These are phyloP conservation scores for Phoebastria nigripes DNA, from an alignment of 2,797 vertebrate species.

Conservation along the genomic window DNA sequence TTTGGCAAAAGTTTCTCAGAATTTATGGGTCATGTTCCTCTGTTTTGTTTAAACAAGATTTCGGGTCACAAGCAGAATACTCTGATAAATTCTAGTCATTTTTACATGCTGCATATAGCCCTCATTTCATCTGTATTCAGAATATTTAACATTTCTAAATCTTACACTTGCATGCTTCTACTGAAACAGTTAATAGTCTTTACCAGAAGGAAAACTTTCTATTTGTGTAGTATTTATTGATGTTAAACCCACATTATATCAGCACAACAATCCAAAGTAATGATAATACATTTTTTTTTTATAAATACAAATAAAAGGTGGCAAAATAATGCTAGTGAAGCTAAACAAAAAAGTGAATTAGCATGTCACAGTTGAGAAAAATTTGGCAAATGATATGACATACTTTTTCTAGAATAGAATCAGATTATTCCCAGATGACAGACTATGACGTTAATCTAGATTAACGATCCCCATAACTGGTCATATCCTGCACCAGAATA, in stretches of 20 bases:
- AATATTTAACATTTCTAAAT: background rate
- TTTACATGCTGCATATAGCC: background rate
- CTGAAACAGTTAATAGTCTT: conserved; percentile 37
- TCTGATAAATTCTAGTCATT: background rate
- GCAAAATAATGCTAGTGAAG: conserved; percentile 78
- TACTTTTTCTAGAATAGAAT: conserved; percentile 47
- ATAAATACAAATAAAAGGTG: conserved; percentile 82
- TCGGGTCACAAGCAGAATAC: background rate
- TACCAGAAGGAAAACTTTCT: conserved; percentile 45
- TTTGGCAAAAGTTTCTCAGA: background rate
- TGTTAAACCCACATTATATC: conserved; percentile 78
- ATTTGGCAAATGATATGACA: conserved; percentile 72
- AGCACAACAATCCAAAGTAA: conserved; percentile 79
- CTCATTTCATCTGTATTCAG: background rate
- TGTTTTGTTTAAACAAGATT: background rate
- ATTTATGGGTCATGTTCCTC: background rate
- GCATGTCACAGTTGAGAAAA: conserved; percentile 74
- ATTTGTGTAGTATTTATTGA: conserved; percentile 80
- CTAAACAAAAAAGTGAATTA: conserved; percentile 75
- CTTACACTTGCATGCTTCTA: background rate
- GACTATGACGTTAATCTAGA: conserved; percentile 17
- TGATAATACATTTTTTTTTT: conserved; percentile 72
- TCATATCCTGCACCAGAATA: conserved; percentile 59
- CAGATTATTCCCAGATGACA: conserved; percentile 48
- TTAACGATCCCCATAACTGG: conserved; percentile 51